Evolutionary conservation across 2,888 invertebrate species (phyloP).

Genomic region (Siphonodentalium dalli): DNA sequence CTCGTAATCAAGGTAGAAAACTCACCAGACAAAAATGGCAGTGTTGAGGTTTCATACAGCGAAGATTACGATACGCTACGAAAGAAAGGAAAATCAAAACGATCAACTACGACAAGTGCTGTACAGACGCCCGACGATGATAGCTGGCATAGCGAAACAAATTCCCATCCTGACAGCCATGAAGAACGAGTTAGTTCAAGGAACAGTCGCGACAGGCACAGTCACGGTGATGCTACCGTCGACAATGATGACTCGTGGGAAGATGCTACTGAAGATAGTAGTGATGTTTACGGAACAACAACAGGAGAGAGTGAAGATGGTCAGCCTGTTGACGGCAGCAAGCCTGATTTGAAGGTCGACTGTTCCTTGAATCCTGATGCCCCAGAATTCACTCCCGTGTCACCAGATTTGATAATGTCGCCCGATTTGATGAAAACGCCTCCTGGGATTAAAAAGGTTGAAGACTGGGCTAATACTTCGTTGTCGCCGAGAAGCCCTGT

Average conservation of each 20-base stretch:
- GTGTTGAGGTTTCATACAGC: conserved; percentile 50
- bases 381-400: conserved; percentile 42
- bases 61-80: conserved; percentile 21
- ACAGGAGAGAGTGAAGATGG: conserved; percentile 23
- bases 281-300: conserved; percentile 20
- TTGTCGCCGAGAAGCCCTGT: too few relatives aligned
- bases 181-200: background rate
- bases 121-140: conserved; percentile 30
- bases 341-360: conserved; percentile 29
- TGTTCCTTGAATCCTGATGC: conserved; percentile 51
- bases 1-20: conserved; percentile 58
- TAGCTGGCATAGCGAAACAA: conserved; percentile 8
- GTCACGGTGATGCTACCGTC: conserved; percentile 4
- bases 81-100: conserved; percentile 19
- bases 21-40: conserved; percentile 43
- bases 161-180: background rate
- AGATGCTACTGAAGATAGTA: conserved; percentile 21
- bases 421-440: conserved; percentile 46
- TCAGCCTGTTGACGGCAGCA: conserved; percentile 2
- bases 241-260: conserved; percentile 15
- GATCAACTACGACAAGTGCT: conserved; percentile 19
- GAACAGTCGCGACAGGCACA: background rate
- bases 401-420: conserved; percentile 37
- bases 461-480: too few relatives aligned
- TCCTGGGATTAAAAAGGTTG: conserved; percentile 36